Evolutionary conservation across 2,113 vertebrate species (phyloP).

Genomic region (Colaptes auratus): DNA sequence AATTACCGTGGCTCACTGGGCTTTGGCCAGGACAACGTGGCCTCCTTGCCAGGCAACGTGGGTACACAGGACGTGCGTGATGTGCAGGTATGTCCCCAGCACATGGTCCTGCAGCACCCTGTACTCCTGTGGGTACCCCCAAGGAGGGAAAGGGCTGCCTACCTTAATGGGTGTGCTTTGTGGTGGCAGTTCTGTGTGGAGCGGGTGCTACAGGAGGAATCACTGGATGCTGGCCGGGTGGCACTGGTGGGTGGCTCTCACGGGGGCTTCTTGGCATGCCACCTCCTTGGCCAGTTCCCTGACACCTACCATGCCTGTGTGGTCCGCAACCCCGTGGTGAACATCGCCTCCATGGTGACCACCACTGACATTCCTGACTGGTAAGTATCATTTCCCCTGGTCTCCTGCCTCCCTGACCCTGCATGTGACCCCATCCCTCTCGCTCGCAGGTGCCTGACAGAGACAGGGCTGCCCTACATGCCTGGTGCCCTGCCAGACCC

Average conservation of each 20-base stretch:
- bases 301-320: constrained; percentile 88
- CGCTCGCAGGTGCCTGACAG: constrained; percentile 86
- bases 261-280: constrained; percentile 93
- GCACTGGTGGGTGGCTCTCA: constrained; percentile 90
- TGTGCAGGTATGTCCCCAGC: constrained; percentile 82
- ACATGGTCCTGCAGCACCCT: accelerated
- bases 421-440: accelerated
- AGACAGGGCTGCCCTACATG: constrained; percentile 82
- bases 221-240: constrained; percentile 79
- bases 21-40: constrained; percentile 90
- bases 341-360: constrained; percentile 89
- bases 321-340: constrained; percentile 89
- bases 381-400: constrained; percentile 58
- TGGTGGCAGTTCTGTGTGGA: constrained; percentile 86
- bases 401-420: accelerated
- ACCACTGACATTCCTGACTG: constrained; percentile 95
- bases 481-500: constrained; percentile 76
- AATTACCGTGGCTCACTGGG: constrained; percentile 94
- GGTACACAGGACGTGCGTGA: constrained; percentile 91
- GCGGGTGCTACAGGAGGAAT: constrained; percentile 79
- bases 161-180: neutral
- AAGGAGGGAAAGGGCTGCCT: neutral
- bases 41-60: constrained; percentile 87
- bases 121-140: accelerated
- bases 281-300: constrained; percentile 94